phyloP scores from a whole-genome alignment of 2,113 vertebrate genomes.

The Mesembrinibis cayennensis region DNA sequence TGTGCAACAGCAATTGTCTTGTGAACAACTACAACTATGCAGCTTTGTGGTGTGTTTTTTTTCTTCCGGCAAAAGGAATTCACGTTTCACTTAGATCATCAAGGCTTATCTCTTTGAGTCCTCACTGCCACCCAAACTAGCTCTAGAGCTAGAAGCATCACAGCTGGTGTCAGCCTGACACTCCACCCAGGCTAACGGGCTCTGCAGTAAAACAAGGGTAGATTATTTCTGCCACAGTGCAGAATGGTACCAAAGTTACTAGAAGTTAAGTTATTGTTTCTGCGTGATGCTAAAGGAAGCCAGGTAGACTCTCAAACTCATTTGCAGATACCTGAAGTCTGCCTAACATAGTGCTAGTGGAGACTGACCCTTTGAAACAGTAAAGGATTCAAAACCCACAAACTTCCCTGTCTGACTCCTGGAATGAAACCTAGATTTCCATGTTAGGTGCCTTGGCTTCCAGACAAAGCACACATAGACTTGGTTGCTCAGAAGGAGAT shows the following conservation, averaged over 20 bases:
- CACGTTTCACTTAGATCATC: neutral
- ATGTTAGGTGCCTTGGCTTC: neutral
- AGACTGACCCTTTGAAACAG: neutral
- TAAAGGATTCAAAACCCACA: neutral
- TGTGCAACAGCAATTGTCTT: neutral
- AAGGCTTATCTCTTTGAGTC: neutral
- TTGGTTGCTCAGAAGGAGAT: neutral
- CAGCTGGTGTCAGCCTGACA: neutral
- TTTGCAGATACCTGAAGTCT: neutral
- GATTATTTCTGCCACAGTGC: neutral
- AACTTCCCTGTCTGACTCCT: neutral
- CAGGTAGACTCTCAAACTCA: neutral
- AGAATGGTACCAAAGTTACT: rapidly evolving
- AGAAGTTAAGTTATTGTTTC: rapidly evolving
- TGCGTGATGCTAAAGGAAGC: neutral
- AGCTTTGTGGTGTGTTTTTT: rapidly evolving
- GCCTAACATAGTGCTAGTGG: neutral
- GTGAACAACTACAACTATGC: neutral
- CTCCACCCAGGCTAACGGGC: neutral
- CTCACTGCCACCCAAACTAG: neutral
- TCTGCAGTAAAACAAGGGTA: neutral
- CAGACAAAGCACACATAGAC: neutral
- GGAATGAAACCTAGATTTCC: neutral
- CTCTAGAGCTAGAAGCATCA: neutral
- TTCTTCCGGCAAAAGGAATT: neutral